Base-by-base conservation (phyloP, 1,140 invertebrate species). In the Grapholita molesta region DNA sequence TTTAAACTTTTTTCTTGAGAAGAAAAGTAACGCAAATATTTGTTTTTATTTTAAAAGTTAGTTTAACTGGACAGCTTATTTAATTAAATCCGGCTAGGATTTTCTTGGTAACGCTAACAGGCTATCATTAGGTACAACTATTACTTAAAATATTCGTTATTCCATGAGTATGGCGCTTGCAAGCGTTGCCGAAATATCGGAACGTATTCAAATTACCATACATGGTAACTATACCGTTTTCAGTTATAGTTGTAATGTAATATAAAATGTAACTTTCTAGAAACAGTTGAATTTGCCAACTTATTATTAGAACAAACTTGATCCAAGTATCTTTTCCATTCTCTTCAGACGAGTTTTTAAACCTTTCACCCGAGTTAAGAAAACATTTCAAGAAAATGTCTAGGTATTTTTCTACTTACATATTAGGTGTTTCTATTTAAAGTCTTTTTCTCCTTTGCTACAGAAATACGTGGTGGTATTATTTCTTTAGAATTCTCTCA, bases 401-500 rank as follows among this genome's bases (percentile, higher is more conserved):
- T 9, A 48, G 42, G 21, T 48, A 21, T 48, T 48, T 48, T 48
- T 15, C 21, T 21, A 48, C 42, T 15, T 15, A 48, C 42, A 21
- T 48, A 48, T 48, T 48, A 48, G 42, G 15, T 21, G 42, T 48
- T 42, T 48, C 42, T 21, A 48, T 48, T 48, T 48, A 9, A 21
- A 48, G 18, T 18, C 15, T 48, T 48, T 48, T 48, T 21, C 35
- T 15, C 1, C 11, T 42, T 48, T 48, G 15, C 15, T 21, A 21
- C 12, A 48, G 21, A 48, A 61, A 24, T 61, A 30, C 23, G 12
- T 30, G 23, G 28, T 61, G 3, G 12, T 35, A 12, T 35, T 65
- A 12, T 85, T 67, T 90, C 6, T 48, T 21, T 48, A 8, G 42
- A 48, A 48, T 48, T 48, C 38, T 7, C 3, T 30, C 15, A 4